A percentile compares a stretch with the other conserved stretches of the same genome.
Conservation (phyloP, 64 coral and sea anemone genomes). For the Astreopora myriophthalma region DNA sequence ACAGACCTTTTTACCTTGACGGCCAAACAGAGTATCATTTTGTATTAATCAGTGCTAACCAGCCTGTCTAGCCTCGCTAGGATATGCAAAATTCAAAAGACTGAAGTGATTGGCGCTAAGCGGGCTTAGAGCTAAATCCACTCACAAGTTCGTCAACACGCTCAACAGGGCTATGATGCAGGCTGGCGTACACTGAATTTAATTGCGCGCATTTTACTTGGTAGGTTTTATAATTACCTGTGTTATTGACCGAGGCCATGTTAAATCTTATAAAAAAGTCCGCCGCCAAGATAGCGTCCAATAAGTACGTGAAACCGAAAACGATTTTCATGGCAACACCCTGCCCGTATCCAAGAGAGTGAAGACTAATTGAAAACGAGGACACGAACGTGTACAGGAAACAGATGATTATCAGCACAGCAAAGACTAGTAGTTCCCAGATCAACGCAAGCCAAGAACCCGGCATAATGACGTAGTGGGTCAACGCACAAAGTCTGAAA, state of each 20-base stretch:
- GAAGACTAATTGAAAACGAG: constrained; percentile 74
- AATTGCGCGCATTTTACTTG: too few relatives aligned
- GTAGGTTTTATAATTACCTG: constrained; percentile 51
- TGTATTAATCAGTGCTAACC: too few relatives aligned
- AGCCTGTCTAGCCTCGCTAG: too few relatives aligned
- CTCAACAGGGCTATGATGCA: too few relatives aligned
- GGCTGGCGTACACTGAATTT: too few relatives aligned
- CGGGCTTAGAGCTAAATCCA: too few relatives aligned
- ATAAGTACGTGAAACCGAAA: constrained; percentile 60
- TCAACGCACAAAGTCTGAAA: constrained; percentile 34
- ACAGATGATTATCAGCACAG: constrained; percentile 61
- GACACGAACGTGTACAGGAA: constrained; percentile 79
- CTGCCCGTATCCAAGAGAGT: constrained; percentile 77
- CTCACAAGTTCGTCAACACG: too few relatives aligned
- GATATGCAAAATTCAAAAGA: too few relatives aligned
- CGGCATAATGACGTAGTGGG: constrained; percentile 62
- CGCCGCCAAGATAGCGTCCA: constrained; percentile 61
- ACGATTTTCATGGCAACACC: neutral
- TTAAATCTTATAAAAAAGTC: constrained; percentile 88
- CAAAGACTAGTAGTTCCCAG: constrained; percentile 75
- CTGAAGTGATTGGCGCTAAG: too few relatives aligned
- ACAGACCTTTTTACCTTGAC: too few relatives aligned
- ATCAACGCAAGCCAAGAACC: constrained; percentile 56
- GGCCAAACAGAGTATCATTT: too few relatives aligned
- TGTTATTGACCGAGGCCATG: constrained; percentile 57